A percentile compares a stretch with the other conserved stretches of the same genome.
Evolutionary conservation across 2,113 vertebrate genomes (phyloP).

Genomic region (Pelodiscus sinensis): DNA sequence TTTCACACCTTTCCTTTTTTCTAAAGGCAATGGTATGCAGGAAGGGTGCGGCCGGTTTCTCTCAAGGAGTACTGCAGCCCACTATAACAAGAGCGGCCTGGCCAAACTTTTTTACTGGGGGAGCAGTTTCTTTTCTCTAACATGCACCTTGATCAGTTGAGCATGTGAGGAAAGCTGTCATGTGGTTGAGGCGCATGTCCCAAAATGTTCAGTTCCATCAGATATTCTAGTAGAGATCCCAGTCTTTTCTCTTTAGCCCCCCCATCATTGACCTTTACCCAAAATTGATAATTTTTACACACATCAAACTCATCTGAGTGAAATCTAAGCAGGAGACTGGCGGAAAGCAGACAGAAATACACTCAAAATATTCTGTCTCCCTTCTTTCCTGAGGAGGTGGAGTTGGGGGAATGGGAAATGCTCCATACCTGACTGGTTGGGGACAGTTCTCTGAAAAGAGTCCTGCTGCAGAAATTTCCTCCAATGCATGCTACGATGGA

Average conservation of each 20-base stretch:
- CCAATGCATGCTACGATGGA: neutral
- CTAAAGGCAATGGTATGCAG: no score
- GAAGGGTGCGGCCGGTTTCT: no score
- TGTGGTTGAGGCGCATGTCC: neutral
- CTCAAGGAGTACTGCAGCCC: no score
- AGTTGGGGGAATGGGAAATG: no score
- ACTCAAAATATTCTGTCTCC: accelerated
- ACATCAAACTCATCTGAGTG: neutral
- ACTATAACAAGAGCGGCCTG: no score
- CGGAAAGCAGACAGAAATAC: neutral
- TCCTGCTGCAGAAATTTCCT: neutral
- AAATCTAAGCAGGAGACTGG: slow-evolving; percentile 1
- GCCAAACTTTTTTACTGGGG: no score
- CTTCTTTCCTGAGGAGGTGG: neutral
- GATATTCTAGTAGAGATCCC: neutral
- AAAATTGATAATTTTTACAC: neutral
- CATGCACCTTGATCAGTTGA: neutral
- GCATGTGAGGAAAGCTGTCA: neutral
- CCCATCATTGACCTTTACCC: neutral
- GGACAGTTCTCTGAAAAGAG: neutral
- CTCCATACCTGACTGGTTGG: neutral
- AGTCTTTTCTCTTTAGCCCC: neutral
- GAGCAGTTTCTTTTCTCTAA: no score
- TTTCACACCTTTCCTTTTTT: no score
- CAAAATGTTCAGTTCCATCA: no score